Percentiles rank a stretch among this genome's conserved stretches.
These are phyloP conservation scores for Dendrolimus kikuchii DNA, from an alignment of 1,140 invertebrate species.

Conservation along the genomic window DNA sequence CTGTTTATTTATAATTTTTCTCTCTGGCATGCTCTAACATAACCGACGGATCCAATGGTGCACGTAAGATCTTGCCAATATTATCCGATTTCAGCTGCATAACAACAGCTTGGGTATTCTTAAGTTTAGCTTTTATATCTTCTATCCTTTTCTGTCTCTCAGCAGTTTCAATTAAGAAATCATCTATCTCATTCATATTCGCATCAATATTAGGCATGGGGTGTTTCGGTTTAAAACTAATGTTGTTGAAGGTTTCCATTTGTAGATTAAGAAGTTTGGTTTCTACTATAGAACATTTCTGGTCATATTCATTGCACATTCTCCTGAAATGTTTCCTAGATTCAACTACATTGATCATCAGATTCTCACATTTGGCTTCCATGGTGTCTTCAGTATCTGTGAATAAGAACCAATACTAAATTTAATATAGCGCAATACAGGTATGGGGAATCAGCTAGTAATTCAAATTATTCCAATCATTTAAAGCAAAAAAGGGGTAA, in stretches of 20 bases:
- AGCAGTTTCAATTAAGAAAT: constrained; percentile 30
- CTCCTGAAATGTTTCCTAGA: constrained; percentile 49
- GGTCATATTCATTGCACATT: constrained; percentile 46
- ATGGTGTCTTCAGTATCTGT: constrained; percentile 28
- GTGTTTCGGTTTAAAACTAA: constrained; percentile 37
- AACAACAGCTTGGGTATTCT: constrained; percentile 33
- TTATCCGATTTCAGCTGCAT: constrained; percentile 38
- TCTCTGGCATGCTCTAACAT: constrained; percentile 35
- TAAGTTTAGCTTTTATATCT: constrained; percentile 27
- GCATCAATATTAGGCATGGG: constrained; percentile 22
- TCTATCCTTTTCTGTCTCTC: constrained; percentile 32
- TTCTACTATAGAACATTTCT: constrained; percentile 39
- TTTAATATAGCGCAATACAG: no score
- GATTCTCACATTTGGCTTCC: constrained; percentile 47
- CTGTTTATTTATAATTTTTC: constrained; percentile 10
- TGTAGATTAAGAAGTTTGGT: constrained; percentile 47
- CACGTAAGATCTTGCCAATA: constrained; percentile 24
- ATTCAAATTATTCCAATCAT: no score
- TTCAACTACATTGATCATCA: constrained; percentile 54
- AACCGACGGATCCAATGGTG: constrained; percentile 28
- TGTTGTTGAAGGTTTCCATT: constrained; percentile 34
- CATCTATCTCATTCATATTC: constrained; percentile 34
- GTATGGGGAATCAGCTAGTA: no score
- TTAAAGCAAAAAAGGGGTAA: no score
- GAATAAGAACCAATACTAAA: constrained; percentile 12